Base-by-base conservation (phyloP, 2,888 invertebrate genomes). In the Mythimna pallens region DNA sequence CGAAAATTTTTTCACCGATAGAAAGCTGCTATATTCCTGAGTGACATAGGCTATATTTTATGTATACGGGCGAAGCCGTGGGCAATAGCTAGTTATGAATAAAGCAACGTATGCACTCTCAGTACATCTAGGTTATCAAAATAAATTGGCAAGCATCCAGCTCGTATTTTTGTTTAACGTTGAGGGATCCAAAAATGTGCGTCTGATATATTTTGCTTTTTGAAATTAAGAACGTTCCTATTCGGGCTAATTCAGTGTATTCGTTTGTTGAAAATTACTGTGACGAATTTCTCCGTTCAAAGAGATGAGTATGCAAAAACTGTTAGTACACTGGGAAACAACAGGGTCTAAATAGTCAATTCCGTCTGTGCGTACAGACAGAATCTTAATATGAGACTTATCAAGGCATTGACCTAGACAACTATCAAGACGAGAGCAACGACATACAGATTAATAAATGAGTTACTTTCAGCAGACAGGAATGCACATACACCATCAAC, bases 91-190 rank as follows among this genome's bases (percentile, higher is more conserved):
- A 30, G 30, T 30, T 69, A 65, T 50, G 72, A 76, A 72, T 69
- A 78, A 78, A 73, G 57, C 40, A 70, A 50, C 43, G 34, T 61
- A 78, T 69, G 70, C 75, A 82, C 61, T 65, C 57, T 57, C 55
- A 10, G 20, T 65, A 74, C 20, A 79, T 70, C 22, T 79, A 62
- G 79, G 52, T 79, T 82, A 81, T 83, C 65, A 82, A 79, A 78
- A 82, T 77, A 74, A 82, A 55, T 72, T 80, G 80, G 83, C 83
- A 70, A 58, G 17, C 68, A 63, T 64, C 81, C 81, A 81, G 66
- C 55, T 70, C 12, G n/a, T 82, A 82, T 82, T 81, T 74, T 64
- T 68, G 50, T 79, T 69, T 50, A 69, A 66, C 55, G 69, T 69
- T 63, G 63, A 65, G 55, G 47, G 1, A 62, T 69, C 59, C 70